These are phyloP conservation scores for Excalfactoria chinensis DNA, from an alignment of 2,113 vertebrate genomes.

Conservation along the genomic window DNA sequence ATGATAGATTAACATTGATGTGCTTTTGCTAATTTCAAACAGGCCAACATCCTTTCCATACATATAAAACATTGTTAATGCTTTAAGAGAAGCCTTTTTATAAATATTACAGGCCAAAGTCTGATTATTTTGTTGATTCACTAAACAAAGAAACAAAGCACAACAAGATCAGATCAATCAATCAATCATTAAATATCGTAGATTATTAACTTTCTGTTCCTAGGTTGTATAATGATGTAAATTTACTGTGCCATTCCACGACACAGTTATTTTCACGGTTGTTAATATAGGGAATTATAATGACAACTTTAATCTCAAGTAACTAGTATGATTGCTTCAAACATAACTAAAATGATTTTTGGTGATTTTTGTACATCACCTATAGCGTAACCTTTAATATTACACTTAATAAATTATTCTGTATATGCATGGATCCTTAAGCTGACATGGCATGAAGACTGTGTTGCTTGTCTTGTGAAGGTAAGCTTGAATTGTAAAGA, in stretches of 20 bases:
- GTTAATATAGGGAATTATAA: background rate
- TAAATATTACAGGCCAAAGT: background rate
- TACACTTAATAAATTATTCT: background rate
- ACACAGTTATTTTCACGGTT: background rate
- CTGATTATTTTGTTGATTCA: background rate
- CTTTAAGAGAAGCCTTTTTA: background rate
- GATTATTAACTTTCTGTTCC: background rate
- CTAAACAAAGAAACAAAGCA: background rate
- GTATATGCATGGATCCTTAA: background rate
- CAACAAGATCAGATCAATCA: background rate
- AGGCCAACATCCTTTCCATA: background rate
- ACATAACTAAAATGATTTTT: background rate
- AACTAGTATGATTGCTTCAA: background rate
- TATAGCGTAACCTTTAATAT: background rate
- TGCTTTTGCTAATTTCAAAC: background rate
- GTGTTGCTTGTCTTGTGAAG: background rate
- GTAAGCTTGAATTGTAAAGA: background rate
- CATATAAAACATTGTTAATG: fast-evolving
- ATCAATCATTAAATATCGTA: background rate
- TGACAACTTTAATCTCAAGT: background rate
- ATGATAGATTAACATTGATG: background rate
- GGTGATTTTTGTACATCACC: background rate
- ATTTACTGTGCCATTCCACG: background rate
- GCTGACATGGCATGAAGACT: background rate
- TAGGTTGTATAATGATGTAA: background rate